Conservation (phyloP, 2,888 invertebrate genomes). For the Vannuccia rotundouncinata region DNA sequence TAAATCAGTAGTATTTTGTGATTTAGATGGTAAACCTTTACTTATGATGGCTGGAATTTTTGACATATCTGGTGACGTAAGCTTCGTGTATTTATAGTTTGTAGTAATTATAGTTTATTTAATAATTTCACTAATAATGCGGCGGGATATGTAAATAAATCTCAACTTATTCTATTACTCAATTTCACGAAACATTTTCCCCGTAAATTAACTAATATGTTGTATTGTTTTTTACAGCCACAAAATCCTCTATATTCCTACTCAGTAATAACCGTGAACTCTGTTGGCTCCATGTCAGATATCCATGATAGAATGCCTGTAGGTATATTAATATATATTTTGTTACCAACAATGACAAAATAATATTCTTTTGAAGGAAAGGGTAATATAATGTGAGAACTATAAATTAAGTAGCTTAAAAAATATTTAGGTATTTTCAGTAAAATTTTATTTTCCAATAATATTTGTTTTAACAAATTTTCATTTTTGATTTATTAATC, state of each 20-base stretch:
- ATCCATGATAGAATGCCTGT: background rate
- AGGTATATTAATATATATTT: background rate
- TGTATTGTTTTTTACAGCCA: background rate
- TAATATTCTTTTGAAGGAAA: no score
- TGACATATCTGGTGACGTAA: conserved; percentile 8
- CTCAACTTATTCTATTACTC: background rate
- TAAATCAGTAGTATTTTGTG: background rate
- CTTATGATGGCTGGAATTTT: conserved; percentile 14
- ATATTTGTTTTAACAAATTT: background rate
- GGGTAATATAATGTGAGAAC: no score
- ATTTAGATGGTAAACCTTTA: background rate
- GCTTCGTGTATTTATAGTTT: background rate
- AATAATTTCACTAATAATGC: no score
- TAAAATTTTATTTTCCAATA: no score
- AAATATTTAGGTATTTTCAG: no score
- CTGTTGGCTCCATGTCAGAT: background rate
- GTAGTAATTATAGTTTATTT: background rate
- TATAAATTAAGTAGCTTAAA: background rate
- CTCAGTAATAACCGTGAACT: background rate
- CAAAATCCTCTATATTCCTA: background rate
- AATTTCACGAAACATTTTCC: background rate
- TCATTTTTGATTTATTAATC: no score
- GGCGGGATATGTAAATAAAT: background rate
- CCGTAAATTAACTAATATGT: no score
- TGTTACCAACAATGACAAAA: no score